These are phyloP conservation scores for Dascillus cervinus DNA, from an alignment of 2,888 invertebrate genomes.

Conservation along the genomic window DNA sequence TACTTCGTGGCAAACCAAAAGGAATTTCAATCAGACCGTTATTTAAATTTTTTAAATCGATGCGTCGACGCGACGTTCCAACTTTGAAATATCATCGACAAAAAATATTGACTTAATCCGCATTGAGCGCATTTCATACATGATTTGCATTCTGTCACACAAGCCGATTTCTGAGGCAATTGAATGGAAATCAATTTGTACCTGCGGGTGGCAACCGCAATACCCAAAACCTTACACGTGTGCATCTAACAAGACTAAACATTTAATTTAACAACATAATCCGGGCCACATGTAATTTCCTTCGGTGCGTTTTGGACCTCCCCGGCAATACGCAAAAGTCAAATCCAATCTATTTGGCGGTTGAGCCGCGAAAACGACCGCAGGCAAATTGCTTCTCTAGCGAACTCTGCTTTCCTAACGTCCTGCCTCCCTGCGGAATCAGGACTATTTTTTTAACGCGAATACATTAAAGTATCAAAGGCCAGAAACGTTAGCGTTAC, in stretches of 20 bases:
- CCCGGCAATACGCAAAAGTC: constrained; percentile 20
- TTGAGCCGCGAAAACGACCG: constrained; percentile 21
- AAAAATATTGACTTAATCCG: neutral
- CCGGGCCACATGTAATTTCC: constrained; percentile 23
- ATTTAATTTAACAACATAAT: constrained; percentile 25
- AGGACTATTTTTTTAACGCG: too few relatives aligned
- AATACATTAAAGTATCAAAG: too few relatives aligned
- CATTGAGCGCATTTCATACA: too few relatives aligned
- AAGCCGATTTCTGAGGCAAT: too few relatives aligned
- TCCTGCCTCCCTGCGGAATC: too few relatives aligned
- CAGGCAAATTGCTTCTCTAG: constrained; percentile 21
- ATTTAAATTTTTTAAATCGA: constrained; percentile 15
- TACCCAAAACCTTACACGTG: constrained; percentile 6
- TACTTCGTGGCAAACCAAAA: constrained; percentile 14
- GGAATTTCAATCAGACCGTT: constrained; percentile 17
- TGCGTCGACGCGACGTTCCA: constrained; percentile 9
- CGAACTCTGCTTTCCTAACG: too few relatives aligned
- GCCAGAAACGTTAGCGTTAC: too few relatives aligned
- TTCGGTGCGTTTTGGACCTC: constrained; percentile 17
- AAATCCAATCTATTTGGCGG: constrained; percentile 24
- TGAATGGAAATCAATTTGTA: constrained; percentile 18
- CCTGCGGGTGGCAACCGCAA: constrained; percentile 12
- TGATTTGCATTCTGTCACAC: constrained; percentile 9
- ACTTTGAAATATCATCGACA: neutral
- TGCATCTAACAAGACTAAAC: constrained; percentile 18